A percentile compares a stretch with the other conserved stretches of the same genome.
Conservation (phyloP, 2,113 vertebrate genomes). For the Ptilonorhynchus violaceus region DNA sequence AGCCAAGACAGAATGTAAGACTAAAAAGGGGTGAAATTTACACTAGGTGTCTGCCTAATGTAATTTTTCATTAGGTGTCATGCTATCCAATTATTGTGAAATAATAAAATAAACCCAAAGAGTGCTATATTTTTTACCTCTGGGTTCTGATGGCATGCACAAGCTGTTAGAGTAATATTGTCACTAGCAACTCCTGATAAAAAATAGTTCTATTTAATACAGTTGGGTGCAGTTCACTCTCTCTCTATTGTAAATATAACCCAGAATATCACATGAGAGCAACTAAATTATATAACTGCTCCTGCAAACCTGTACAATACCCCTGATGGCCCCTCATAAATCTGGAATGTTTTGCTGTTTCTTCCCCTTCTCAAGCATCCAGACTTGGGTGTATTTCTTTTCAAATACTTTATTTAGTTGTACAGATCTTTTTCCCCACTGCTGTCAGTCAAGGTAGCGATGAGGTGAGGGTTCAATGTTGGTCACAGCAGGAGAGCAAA, state of each 20-base stretch:
- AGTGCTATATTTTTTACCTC: background rate
- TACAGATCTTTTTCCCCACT: background rate
- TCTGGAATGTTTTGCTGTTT: slow-evolving; percentile 26
- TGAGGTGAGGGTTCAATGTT: background rate
- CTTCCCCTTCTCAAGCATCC: background rate
- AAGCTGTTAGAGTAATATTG: background rate
- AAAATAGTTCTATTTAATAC: background rate
- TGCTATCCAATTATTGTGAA: background rate
- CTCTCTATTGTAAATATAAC: background rate
- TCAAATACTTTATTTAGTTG: background rate
- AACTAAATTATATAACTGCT: slow-evolving; percentile 26
- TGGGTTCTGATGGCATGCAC: background rate
- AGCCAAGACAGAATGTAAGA: background rate
- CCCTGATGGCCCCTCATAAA: background rate
- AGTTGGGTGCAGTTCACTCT: background rate
- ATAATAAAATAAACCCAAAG: slow-evolving; percentile 8
- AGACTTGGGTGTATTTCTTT: background rate
- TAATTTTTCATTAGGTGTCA: slow-evolving; percentile 17
- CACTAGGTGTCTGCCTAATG: background rate
- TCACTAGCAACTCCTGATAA: background rate
- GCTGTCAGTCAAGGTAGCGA: background rate
- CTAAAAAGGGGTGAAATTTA: background rate
- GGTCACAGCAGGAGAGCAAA: background rate
- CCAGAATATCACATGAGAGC: slow-evolving; percentile 5
- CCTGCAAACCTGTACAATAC: background rate